Evolutionary conservation across 23 tunicate species (phyloP).

Genomic region (Corella eumyota): DNA sequence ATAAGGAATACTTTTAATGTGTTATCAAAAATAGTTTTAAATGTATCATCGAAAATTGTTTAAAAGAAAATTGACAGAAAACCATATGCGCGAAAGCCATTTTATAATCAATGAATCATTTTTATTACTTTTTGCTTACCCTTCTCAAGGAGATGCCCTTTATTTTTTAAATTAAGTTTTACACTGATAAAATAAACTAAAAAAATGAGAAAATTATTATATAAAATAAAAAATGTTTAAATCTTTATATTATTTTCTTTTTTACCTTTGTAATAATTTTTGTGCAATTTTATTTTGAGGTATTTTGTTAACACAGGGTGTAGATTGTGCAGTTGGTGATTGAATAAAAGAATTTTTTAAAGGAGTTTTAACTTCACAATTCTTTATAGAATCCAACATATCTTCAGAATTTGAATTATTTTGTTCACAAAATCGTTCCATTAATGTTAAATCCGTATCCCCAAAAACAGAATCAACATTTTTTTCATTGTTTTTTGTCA

Average conservation of each 20-base stretch:
- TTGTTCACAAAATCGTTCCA: constrained; percentile 22
- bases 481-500: neutral
- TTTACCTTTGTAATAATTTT: constrained; percentile 4
- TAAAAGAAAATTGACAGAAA: too few species aligned
- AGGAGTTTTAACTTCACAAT: neutral
- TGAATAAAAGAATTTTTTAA: neutral
- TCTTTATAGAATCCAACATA: neutral
- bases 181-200: too few species aligned
- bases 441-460: constrained; percentile 37
- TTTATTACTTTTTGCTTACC: neutral
- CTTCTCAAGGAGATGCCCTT: too few species aligned
- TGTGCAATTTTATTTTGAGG: constrained; percentile 2
- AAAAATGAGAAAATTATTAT: too few species aligned
- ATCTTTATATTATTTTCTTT: neutral
- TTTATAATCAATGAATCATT: too few species aligned
- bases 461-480: constrained; percentile 43
- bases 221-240: too few species aligned
- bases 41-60: too few species aligned
- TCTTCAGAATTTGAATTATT: neutral
- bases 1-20: too few species aligned
- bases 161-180: too few species aligned
- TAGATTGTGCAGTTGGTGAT: constrained; percentile 10
- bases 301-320: neutral
- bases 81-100: too few species aligned
- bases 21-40: too few species aligned